phyloP scores from a whole-genome alignment of 2,797 vertebrate species.

The Tokudaia tokunoshimensis region DNA sequence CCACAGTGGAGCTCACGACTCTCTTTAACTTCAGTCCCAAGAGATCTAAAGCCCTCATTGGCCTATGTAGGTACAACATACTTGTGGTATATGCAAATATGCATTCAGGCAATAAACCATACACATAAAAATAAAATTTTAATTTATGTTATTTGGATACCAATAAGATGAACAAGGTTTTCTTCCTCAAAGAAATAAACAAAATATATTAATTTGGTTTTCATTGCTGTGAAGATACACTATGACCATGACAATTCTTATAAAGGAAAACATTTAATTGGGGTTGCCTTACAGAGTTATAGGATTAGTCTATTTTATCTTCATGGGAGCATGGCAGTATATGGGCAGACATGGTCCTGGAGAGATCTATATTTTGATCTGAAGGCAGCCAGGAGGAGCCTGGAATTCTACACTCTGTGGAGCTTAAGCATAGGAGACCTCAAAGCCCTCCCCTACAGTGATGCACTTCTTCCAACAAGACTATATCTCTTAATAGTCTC shows the following conservation, averaged over 20 bases:
- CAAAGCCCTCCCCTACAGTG: background rate
- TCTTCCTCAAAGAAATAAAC: slow-evolving; percentile 3
- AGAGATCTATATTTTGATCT: background rate
- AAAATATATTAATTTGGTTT: background rate
- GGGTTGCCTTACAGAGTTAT: background rate
- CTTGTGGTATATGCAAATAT: background rate
- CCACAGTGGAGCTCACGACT: background rate
- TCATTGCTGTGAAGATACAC: background rate
- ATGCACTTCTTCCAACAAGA: background rate
- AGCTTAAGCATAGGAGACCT: background rate
- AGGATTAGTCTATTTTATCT: background rate
- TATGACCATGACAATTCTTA: background rate
- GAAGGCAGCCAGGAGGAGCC: background rate
- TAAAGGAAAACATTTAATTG: background rate
- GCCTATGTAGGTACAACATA: background rate
- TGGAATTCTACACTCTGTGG: background rate
- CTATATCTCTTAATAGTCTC: background rate
- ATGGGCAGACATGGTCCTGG: background rate
- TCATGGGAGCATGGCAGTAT: background rate
- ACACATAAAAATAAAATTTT: background rate
- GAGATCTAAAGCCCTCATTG: background rate
- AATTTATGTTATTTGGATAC: slow-evolving; percentile 50
- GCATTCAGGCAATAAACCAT: background rate
- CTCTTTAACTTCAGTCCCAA: background rate
- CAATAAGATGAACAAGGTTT: slow-evolving; percentile 19